Percentiles rank a stretch among this genome's conserved stretches.
Evolutionary conservation across 2,797 vertebrate genomes (phyloP).

Genomic region (Lycodopsis pacificus): DNA sequence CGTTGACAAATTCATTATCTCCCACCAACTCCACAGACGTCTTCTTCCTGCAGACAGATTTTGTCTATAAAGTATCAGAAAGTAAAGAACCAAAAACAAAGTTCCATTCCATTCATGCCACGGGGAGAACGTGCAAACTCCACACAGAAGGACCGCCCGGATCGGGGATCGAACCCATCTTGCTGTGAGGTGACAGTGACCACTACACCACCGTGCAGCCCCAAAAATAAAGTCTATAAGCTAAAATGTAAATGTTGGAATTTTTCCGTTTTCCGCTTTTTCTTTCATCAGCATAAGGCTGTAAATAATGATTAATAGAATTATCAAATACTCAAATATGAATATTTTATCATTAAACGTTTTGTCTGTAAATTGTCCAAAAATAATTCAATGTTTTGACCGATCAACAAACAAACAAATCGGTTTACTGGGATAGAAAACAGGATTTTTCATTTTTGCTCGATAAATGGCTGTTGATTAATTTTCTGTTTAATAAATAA

Average conservation of each 20-base stretch:
- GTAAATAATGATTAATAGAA: not conserved
- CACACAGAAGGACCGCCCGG: no score
- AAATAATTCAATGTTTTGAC: not conserved
- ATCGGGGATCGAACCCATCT: no score
- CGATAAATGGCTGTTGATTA: not conserved
- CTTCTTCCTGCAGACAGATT: not conserved
- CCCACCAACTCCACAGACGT: rapidly evolving
- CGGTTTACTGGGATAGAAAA: not conserved
- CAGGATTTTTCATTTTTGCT: not conserved
- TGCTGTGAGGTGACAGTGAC: no score
- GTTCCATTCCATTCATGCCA: no score
- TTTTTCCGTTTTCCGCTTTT: not conserved
- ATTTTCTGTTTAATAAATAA: not conserved
- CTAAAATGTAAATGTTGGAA: not conserved
- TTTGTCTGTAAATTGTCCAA: not conserved
- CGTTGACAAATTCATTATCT: constrained; percentile 10
- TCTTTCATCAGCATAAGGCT: not conserved
- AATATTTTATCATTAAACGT: not conserved
- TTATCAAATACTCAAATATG: not conserved
- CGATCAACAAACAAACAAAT: not conserved
- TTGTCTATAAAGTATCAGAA: not conserved
- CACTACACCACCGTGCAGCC: not conserved
- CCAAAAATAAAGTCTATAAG: not conserved
- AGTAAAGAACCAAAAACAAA: not conserved
- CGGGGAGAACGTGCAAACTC: no score